phyloP scores from a whole-genome alignment of 64 coral and sea anemone genomes.

The Acropora yongei region DNA sequence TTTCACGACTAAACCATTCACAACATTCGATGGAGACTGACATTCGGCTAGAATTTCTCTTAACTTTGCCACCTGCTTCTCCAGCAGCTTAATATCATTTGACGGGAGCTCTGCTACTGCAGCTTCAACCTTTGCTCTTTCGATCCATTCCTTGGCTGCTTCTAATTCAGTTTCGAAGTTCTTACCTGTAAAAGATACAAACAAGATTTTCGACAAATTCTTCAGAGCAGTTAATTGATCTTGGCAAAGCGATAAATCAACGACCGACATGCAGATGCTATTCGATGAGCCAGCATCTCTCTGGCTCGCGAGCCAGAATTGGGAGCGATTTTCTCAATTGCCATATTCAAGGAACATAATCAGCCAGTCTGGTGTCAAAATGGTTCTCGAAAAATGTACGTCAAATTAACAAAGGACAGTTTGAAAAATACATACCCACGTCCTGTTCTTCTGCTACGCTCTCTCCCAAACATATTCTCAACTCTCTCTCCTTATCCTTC shows the following conservation, averaged over 20 bases:
- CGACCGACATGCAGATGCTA: too few species aligned
- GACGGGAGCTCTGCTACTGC: background rate
- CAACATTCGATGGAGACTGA: conserved; percentile 18
- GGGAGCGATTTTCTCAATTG: too few species aligned
- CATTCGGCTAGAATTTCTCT: background rate
- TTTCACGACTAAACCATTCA: background rate
- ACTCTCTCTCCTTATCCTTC: conserved; percentile 73
- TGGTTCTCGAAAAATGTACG: too few species aligned
- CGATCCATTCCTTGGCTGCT: conserved; percentile 33
- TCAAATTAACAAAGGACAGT: too few species aligned
- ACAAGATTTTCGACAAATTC: too few species aligned
- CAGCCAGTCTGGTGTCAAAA: too few species aligned
- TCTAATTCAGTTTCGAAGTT: conserved; percentile 19
- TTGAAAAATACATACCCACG: background rate
- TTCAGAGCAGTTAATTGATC: too few species aligned
- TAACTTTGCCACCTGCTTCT: background rate
- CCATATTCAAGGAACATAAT: too few species aligned
- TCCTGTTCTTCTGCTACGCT: conserved; percentile 18
- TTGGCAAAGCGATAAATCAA: too few species aligned
- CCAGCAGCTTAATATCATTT: background rate
- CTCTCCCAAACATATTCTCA: conserved; percentile 73
- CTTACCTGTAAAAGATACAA: background rate
- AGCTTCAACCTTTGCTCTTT: conserved; percentile 14
- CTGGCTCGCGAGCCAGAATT: too few species aligned
- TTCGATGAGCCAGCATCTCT: too few species aligned